Evolutionary conservation across 1,140 invertebrate species (phyloP), one percentile per base, ranked within the genome.

Genomic region (Halyomorpha halys): DNA sequence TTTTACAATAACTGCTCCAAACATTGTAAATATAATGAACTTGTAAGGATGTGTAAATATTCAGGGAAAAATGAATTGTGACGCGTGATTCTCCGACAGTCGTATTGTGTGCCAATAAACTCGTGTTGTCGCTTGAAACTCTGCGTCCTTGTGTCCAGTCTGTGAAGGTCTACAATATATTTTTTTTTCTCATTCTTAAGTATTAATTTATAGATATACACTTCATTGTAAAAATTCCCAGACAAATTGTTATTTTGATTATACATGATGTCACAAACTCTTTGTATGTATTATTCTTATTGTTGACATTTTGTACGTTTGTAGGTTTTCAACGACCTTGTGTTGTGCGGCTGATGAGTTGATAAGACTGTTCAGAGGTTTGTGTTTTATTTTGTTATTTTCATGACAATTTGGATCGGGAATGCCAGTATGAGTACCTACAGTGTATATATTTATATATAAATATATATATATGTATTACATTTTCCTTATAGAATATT

Each of bases 301-400:
- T 6, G 21, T 18, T 49, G n/a, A 49, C n/a, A 49, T 49, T 49
- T 18, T 56, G 18, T 56, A 23, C 9, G 53, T 19, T 56, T 56
- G 14, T 56, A 16, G 18, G 18, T 56, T 23, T 16, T 23, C 53
- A 25, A 27, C 4, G 23, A 25, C 23, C 18, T 19, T 56, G 53
- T 11, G 21, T 23, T 49, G 47, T 49, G n/a, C 21, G 47, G 11
- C 47, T 49, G 21, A 18, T 56, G 53, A 23, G 53, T 27, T 56
- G 15, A 56, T 56, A 56, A 56, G 53, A 56, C 53, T 56, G 53
- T 56, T 56, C 23, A 56, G 53, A 23, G 53, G 27, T 56, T 56
- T 56, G 53, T 56, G 53, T 27, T 56, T 21, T 39, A 39, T 39
- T 39, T 39, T 39, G 5, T 6, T 39, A 3, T 39, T 25, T 56